Evolutionary conservation across 2,113 vertebrate species (phyloP), one percentile per base, ranked within the genome.

Genomic region (Pachycephala philippinensis): DNA sequence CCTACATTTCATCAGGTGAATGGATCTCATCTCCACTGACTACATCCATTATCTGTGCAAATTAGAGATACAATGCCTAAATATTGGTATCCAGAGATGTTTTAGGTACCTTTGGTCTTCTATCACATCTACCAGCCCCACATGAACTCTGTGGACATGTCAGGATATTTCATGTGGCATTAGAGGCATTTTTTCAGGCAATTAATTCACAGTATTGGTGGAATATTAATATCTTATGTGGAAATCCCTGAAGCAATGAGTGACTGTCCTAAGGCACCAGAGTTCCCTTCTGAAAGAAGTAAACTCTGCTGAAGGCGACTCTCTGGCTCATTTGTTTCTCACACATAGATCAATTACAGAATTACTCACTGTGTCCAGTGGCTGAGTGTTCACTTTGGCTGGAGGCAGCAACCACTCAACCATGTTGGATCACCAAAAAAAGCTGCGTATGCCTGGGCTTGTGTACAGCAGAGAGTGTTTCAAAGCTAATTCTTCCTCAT

Each of bases 281-380:
- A 23, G 21, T 4, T 64, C 9, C 19, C 5, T 47, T 71, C 44
- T 56, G 9, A 11, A 19, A 3, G n/a, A 44, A 42, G 10, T 49
- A 30, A 77, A 18, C 9, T 35, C 26, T 69, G 35, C 5, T 50
- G n/a, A 52, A 52, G 54, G 19, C 7, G 15, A 14, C 35, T 69
- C 12, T 77, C 49, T 84, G 52, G 14, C 13, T 87, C 20, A 9
- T 63, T 89, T 84, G 10, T 76, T 79, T 57, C 27, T 57, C 63
- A 42, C 6, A 11, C 0, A 0, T 7, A 22, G 27, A 54, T 5
- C 53, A 69, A 1, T 26, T 50, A 6, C 1, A 1, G n/a, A n/a
- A n/a, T n/a, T 27, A 86, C 31, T 64, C 22, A 2, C 13, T 68
- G 53, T 37, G 54, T 27, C 19, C 53, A 33, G 20, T 12, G 33